A percentile compares a stretch with the other conserved stretches of the same genome.
These are phyloP conservation scores for Platypus cylindrus DNA, from an alignment of 2,888 invertebrate genomes.

Conservation along the genomic window DNA sequence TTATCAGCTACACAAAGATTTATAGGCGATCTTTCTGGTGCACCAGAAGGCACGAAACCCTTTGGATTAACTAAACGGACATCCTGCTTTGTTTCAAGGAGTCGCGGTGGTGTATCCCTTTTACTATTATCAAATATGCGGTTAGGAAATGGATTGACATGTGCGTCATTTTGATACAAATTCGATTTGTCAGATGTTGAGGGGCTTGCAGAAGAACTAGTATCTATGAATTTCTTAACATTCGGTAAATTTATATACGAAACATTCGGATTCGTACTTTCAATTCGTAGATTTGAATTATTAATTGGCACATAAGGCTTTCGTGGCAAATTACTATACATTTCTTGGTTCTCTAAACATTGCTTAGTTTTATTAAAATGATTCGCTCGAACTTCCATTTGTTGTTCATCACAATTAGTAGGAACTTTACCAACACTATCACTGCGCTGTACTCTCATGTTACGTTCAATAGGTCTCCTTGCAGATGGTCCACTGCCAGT, in stretches of 20 bases:
- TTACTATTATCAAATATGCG: slow-evolving; percentile 11
- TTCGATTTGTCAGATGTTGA: slow-evolving; percentile 28
- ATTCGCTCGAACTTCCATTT: slow-evolving; percentile 25
- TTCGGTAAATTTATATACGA: slow-evolving; percentile 22
- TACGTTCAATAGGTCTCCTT: slow-evolving; percentile 2
- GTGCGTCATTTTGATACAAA: slow-evolving; percentile 20
- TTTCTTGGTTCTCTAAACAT: slow-evolving; percentile 23
- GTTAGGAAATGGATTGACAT: slow-evolving; percentile 7
- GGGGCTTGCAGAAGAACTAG: slow-evolving; percentile 32
- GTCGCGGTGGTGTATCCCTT: slow-evolving; percentile 27
- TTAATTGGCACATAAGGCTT: slow-evolving; percentile 4
- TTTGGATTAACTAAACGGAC: slow-evolving; percentile 32
- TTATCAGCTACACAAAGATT: neutral
- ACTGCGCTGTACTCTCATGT: slow-evolving; percentile 11
- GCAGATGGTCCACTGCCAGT: slow-evolving; percentile 11
- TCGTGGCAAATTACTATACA: no score
- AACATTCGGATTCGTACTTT: slow-evolving; percentile 17
- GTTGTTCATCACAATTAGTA: slow-evolving; percentile 13
- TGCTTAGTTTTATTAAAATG: slow-evolving; percentile 26
- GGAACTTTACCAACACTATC: slow-evolving; percentile 13
- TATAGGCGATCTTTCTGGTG: slow-evolving; percentile 20
- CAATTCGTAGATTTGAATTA: slow-evolving; percentile 8
- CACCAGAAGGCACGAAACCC: slow-evolving; percentile 32
- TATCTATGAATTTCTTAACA: slow-evolving; percentile 29
- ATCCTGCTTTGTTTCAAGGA: slow-evolving; percentile 28